phyloP scores from a whole-genome alignment of 2,797 vertebrate species.

The Myotis planiceps region DNA sequence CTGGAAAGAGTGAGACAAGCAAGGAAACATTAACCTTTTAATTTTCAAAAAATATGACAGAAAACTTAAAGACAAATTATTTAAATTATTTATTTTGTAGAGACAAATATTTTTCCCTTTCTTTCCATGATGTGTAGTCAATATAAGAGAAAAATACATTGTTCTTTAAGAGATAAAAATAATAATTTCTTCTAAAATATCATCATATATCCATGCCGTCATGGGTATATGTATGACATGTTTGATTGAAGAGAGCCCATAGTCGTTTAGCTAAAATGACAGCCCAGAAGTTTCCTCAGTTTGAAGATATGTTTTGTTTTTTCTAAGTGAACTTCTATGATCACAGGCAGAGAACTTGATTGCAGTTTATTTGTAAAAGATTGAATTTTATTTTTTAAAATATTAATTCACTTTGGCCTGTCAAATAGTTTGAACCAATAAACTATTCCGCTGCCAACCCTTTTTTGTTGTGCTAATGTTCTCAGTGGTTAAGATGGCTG shows the following conservation, averaged over 20 bases:
- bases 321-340: not conserved
- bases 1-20: not conserved
- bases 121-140: not conserved
- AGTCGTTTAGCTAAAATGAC: slow-evolving; percentile 53
- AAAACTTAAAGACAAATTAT: not conserved
- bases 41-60: not conserved
- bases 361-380: not conserved
- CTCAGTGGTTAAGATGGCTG: not conserved
- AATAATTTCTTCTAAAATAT: slow-evolving; percentile 54
- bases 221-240: not conserved
- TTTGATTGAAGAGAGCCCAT: slow-evolving; percentile 8
- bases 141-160: not conserved
- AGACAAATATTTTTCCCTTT: not conserved
- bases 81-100: rapidly evolving
- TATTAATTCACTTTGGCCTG: not conserved
- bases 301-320: not conserved
- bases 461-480: not conserved
- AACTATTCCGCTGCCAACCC: not conserved
- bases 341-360: slow-evolving; percentile 4
- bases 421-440: not conserved
- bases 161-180: slow-evolving; percentile 54
- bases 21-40: not conserved
- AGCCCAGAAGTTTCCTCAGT: slow-evolving; percentile 22
- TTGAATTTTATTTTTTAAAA: not conserved
- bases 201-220: slow-evolving; percentile 17